These are phyloP conservation scores for Atta texana DNA, from an alignment of 1,140 invertebrate species.

Conservation along the genomic window DNA sequence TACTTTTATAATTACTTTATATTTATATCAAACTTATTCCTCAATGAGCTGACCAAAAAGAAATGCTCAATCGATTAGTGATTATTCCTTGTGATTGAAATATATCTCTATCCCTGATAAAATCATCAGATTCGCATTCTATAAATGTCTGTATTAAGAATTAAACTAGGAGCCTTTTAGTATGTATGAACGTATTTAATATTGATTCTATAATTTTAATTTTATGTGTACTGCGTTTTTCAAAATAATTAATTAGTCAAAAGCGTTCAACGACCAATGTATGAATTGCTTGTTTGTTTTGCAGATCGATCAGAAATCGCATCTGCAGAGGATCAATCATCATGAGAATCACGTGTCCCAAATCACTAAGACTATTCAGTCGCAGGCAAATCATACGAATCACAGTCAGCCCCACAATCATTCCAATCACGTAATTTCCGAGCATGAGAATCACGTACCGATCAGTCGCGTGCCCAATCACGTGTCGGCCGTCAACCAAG, in stretches of 20 bases:
- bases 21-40: too few relatives aligned
- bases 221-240: too few relatives aligned
- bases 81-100: too few relatives aligned
- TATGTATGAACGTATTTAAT: too few relatives aligned
- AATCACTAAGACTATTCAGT: constrained; percentile 85
- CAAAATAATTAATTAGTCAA: constrained; percentile 1
- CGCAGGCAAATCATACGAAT: constrained; percentile 82
- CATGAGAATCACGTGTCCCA: constrained; percentile 85
- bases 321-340: constrained; percentile 80
- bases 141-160: too few relatives aligned
- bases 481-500: constrained; percentile 75
- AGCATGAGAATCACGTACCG: constrained; percentile 82
- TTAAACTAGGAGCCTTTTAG: too few relatives aligned
- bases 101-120: too few relatives aligned
- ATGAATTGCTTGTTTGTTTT: constrained; percentile 40
- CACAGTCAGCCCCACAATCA: constrained; percentile 80
- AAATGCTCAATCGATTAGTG: too few relatives aligned
- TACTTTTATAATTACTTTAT: too few relatives aligned
- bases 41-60: too few relatives aligned
- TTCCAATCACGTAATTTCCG: constrained; percentile 78
- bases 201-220: not conserved
- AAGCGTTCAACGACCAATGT: not conserved
- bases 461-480: constrained; percentile 80
- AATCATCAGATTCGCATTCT: too few relatives aligned
- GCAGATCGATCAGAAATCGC: constrained; percentile 84